Base-by-base conservation (phyloP, 2,797 vertebrate species). In the Crenuchus spilurus region DNA sequence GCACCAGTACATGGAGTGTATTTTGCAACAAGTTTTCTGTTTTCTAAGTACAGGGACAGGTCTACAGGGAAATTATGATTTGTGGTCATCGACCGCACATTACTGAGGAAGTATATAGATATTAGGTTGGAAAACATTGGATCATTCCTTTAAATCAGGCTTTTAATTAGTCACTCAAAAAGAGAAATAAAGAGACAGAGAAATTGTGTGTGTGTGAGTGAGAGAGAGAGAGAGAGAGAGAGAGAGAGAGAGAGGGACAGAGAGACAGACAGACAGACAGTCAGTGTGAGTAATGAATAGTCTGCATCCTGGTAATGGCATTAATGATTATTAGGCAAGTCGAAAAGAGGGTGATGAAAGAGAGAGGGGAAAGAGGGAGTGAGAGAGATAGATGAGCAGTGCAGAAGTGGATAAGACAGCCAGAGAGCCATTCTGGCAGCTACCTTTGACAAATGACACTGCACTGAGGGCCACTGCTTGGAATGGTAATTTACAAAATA, bases 241-340 rank as follows among this genome's bases (percentile, higher is more conserved):
- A 39, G 70, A 62, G 42, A 51, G 22, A 37, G 57, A 18, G 49
- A 42, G 35, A 70, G 54, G 58, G 65, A 71, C 35, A 54, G 37
- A 66, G 13, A 57, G 31, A 80, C 42, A 42, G 61, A 68, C 62
- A 69, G 70, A 68, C 66, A 14, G 65, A 63, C 35, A 76, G 65
- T 74, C 58, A 80, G 39, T 22, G 73, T 24, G 65, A 8, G 77
- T 84, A 87, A 92, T 91, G 87, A 90, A 90, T 88, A 75, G 63
- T 84, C 67, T 82, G 85, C 78, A 82, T 88, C 85, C 85, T 80
- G 85, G 90, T 87, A 89, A 91, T 88, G 82, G 77, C 82, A 83
- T 86, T 87, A 89, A 88, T 89, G 86, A 91, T 90, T 90, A 89
- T 90, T 86, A 92, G 83, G 80, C 83, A 87, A 83, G 66, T 81